Evolutionary conservation across 1,140 invertebrate species (phyloP).

Genomic region (Calephelis nemesis): DNA sequence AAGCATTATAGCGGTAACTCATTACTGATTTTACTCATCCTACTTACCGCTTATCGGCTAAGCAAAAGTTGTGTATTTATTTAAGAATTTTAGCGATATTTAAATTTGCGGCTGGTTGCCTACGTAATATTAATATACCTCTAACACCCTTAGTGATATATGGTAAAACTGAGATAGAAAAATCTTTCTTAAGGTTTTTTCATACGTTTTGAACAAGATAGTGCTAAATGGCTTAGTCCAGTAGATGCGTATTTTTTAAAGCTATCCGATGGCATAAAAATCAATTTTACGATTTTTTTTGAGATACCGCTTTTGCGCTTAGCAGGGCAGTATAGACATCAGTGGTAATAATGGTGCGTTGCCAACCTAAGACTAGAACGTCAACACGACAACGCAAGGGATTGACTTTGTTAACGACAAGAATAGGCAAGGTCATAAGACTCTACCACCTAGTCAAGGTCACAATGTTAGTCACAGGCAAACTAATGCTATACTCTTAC

Average conservation of each 20-base stretch:
- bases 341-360: too few relatives aligned
- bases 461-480: too few relatives aligned
- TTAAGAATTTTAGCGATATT: constrained; percentile 18
- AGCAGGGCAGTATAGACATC: constrained; percentile 21
- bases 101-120: constrained; percentile 17
- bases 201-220: constrained; percentile 23
- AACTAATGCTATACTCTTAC: too few relatives aligned
- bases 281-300: constrained; percentile 23
- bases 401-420: too few relatives aligned
- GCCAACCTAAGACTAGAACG: too few relatives aligned
- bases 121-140: constrained; percentile 20
- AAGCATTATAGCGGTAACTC: constrained; percentile 18
- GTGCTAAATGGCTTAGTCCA: constrained; percentile 22
- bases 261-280: constrained; percentile 24
- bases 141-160: constrained; percentile 24
- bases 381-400: too few relatives aligned
- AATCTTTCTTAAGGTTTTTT: constrained; percentile 25
- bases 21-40: constrained; percentile 18
- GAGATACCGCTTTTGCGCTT: neutral
- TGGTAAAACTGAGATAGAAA: constrained; percentile 24
- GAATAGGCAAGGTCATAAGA: too few relatives aligned
- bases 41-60: constrained; percentile 17
- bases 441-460: too few relatives aligned
- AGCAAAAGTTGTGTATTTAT: constrained; percentile 18
- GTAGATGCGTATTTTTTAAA: constrained; percentile 23